A percentile compares a stretch with the other conserved stretches of the same genome.
Evolutionary conservation across 2,888 invertebrate genomes (phyloP).

Genomic region (Resseliella maxima): DNA sequence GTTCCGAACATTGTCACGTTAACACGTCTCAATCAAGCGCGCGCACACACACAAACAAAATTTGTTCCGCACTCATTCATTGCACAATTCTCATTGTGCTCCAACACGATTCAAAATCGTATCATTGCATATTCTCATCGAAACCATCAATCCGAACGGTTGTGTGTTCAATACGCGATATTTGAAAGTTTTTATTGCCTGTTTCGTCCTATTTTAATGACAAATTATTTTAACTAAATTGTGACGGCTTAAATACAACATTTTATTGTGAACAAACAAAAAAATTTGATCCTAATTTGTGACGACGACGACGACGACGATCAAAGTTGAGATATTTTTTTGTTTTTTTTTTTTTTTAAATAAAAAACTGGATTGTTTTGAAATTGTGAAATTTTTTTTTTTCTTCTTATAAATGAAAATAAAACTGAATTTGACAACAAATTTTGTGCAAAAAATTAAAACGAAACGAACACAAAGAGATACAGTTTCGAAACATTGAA

Average conservation of each 20-base stretch:
- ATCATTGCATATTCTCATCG: conserved; percentile 41
- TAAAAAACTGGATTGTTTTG: not conserved
- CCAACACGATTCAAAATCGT: not conserved
- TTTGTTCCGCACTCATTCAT: not conserved
- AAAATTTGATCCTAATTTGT: not conserved
- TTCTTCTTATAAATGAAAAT: too few species aligned
- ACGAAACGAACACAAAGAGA: too few species aligned
- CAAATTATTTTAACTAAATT: not conserved
- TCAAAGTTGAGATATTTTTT: not conserved
- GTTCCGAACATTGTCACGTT: conserved; percentile 52
- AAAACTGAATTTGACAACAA: too few species aligned
- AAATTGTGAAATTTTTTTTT: not conserved
- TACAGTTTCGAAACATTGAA: not conserved
- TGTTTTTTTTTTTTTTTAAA: not conserved
- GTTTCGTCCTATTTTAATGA: not conserved
- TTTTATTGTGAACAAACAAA: not conserved
- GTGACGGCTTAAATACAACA: not conserved
- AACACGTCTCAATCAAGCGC: conserved; percentile 52
- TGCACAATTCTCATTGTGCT: not conserved
- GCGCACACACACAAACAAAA: not conserved
- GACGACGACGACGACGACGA: not conserved
- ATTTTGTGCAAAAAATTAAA: too few species aligned
- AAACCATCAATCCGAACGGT: conserved; percentile 23
- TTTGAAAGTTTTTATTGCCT: not conserved
- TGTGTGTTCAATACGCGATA: not conserved